These are phyloP conservation scores for Artibeus jamaicensis DNA, from an alignment of 2,797 vertebrate genomes.

Conservation along the genomic window DNA sequence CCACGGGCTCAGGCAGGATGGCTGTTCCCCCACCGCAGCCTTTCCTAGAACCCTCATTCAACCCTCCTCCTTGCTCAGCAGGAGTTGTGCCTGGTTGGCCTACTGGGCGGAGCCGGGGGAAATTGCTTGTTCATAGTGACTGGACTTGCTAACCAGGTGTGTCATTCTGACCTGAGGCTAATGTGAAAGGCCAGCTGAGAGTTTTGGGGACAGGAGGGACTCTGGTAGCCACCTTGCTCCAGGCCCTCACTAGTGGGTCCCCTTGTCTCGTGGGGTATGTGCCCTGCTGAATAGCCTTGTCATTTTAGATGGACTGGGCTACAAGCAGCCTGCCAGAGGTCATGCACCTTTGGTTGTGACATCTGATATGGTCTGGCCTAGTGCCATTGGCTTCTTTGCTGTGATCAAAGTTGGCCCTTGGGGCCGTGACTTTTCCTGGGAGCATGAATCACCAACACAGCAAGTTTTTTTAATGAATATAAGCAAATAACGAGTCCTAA, in stretches of 20 bases:
- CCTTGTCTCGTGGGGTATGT: rapidly evolving
- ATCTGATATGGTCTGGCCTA: background rate
- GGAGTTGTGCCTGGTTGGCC: background rate
- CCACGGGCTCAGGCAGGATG: rapidly evolving
- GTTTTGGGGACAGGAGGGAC: background rate
- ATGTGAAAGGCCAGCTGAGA: background rate
- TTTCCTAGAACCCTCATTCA: background rate
- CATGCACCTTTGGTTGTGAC: rapidly evolving
- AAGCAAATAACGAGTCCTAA: background rate
- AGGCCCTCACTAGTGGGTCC: rapidly evolving
- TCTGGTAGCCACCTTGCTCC: background rate
- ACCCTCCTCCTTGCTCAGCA: background rate
- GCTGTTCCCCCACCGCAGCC: background rate
- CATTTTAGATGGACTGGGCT: background rate
- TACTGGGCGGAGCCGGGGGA: background rate
- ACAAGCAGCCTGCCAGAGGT: background rate
- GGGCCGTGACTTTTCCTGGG: background rate
- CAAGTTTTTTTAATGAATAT: background rate
- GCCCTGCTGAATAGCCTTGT: background rate
- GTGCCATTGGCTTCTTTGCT: background rate
- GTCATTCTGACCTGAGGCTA: background rate
- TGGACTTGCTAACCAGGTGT: background rate
- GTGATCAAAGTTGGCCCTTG: rapidly evolving
- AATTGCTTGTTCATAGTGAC: background rate
- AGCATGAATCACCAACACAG: rapidly evolving